Conservation (phyloP, 1,140 invertebrate genomes). For the Heterodera carotae region DNA sequence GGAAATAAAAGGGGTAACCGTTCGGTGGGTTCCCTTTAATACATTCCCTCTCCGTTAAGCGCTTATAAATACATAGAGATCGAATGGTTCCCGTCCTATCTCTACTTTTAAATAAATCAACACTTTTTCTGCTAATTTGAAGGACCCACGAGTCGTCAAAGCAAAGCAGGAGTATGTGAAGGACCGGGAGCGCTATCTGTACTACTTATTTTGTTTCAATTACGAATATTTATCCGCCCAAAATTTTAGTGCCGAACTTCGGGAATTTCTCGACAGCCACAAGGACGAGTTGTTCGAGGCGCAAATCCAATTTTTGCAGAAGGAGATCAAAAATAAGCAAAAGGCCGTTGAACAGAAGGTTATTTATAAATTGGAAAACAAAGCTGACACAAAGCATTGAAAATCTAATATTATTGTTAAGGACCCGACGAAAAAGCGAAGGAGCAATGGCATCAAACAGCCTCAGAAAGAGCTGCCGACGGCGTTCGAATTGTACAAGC, state of each 20-base stretch:
- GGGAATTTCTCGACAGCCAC: constrained; percentile 16
- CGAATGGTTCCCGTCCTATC: no score
- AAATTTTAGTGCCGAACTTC: background rate
- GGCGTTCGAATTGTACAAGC: constrained; percentile 9
- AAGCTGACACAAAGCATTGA: no score
- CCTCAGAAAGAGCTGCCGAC: background rate
- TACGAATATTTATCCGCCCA: background rate
- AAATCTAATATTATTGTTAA: no score
- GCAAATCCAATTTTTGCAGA: constrained; percentile 26
- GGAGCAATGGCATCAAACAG: background rate
- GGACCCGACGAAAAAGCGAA: background rate
- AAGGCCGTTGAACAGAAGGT: constrained; percentile 2
- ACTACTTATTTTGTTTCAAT: background rate
- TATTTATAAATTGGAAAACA: no score
- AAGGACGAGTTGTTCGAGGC: constrained; percentile 9
- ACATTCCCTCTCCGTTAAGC: no score
- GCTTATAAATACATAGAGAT: no score
- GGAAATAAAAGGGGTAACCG: no score
- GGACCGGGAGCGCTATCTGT: background rate
- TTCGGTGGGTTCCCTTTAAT: no score
- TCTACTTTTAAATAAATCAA: no score
- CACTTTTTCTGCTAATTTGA: background rate
- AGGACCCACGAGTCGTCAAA: background rate
- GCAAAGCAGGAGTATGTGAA: background rate
- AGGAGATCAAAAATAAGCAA: constrained; percentile 17